Evolutionary conservation across 2,888 invertebrate species (phyloP).

Genomic region (Penaeus monodon): DNA sequence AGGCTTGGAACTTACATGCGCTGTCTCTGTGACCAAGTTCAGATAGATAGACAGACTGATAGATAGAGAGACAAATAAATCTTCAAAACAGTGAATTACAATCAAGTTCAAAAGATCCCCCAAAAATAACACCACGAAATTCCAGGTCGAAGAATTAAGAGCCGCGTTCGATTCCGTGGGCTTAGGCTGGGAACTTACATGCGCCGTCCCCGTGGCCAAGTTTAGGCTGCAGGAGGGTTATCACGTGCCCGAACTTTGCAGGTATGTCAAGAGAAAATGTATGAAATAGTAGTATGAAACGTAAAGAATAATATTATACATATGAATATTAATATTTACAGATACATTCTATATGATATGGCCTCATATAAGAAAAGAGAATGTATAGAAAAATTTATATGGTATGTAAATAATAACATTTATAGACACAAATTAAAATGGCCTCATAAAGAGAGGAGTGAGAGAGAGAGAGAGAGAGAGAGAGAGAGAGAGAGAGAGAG

Average conservation of each 20-base stretch:
- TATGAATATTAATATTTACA: neutral
- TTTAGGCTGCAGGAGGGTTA: constrained; percentile 77
- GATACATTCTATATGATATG: neutral
- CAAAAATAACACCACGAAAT: no score
- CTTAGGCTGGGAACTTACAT: constrained; percentile 64
- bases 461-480: no score
- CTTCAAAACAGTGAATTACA: no score
- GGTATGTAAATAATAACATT: no score
- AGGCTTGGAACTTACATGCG: constrained; percentile 64
- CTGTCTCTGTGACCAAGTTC: constrained; percentile 66
- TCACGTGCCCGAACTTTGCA: constrained; percentile 75
- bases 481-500: no score
- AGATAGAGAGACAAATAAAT: no score
- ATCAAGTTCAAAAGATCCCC: no score
- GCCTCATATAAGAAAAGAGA: neutral
- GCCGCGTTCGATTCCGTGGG: constrained; percentile 61
- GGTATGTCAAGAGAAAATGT: constrained; percentile 66
- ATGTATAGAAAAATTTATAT: neutral
- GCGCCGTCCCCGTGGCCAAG: constrained; percentile 65
- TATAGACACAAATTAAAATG: neutral
- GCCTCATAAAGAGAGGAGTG: no score
- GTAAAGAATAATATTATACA: no score
- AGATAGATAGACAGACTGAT: constrained; percentile 59
- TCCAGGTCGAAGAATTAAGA: constrained; percentile 72
- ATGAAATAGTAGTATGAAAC: no score